A percentile compares a stretch with the other conserved stretches of the same genome.
Conservation (phyloP, 2,113 vertebrate genomes). For the Notothenia rossii region DNA sequence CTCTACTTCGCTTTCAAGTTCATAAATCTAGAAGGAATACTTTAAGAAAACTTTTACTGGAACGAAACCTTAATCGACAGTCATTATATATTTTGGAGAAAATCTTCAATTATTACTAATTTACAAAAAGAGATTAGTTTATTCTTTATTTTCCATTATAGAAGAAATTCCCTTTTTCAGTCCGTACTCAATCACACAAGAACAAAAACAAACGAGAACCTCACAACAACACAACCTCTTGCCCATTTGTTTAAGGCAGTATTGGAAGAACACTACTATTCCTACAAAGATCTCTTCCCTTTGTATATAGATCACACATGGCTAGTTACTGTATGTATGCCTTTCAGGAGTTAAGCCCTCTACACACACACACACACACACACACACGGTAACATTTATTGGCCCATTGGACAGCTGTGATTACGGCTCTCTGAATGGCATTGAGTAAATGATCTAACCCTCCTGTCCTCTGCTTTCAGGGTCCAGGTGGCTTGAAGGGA, state of each 20-base stretch:
- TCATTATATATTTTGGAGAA: background rate
- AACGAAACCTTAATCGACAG: background rate
- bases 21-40: background rate
- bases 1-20: background rate
- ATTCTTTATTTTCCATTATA: no score
- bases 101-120: background rate
- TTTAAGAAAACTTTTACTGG: background rate
- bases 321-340: background rate
- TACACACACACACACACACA: constrained; percentile 5
- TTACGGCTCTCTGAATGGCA: constrained; percentile 52
- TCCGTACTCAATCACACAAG: no score
- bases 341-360: background rate
- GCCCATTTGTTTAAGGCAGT: no score
- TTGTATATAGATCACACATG: background rate
- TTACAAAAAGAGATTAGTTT: background rate
- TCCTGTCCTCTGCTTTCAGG: constrained; percentile 84
- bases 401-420: constrained; percentile 63
- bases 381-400: constrained; percentile 26
- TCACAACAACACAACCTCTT: no score
- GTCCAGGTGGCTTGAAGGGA: constrained; percentile 94
- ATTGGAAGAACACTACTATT: background rate
- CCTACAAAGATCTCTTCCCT: background rate
- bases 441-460: constrained; percentile 56
- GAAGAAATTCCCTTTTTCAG: no score
- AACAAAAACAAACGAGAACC: no score